Evolutionary conservation across 2,888 invertebrate genomes (phyloP).

Genomic region (Melinopterus prodromus): DNA sequence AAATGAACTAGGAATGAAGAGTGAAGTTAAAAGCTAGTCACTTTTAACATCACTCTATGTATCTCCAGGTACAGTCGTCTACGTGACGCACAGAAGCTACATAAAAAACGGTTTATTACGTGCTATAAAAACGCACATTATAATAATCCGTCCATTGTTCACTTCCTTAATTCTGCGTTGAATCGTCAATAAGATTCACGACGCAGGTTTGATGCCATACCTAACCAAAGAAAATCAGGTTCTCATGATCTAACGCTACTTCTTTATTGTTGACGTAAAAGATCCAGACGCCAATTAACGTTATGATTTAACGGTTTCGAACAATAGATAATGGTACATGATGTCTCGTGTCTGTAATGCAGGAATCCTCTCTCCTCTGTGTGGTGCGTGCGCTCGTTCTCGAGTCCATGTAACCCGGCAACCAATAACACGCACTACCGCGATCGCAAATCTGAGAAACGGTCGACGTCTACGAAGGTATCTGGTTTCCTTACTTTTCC

Average conservation of each 20-base stretch:
- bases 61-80: too few relatives aligned
- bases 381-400: not conserved
- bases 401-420: not conserved
- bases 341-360: not conserved
- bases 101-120: not conserved
- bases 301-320: not conserved
- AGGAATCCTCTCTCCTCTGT: not conserved
- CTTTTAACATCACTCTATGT: too few relatives aligned
- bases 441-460: slow-evolving; percentile 24
- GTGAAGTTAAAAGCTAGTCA: too few relatives aligned
- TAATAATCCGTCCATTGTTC: not conserved
- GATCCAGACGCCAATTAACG: not conserved
- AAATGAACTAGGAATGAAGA: too few relatives aligned
- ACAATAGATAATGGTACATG: not conserved
- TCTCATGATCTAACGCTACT: not conserved
- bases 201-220: not conserved
- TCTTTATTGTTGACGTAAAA: not conserved
- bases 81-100: not conserved
- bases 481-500: slow-evolving; percentile 26
- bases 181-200: not conserved
- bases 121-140: not conserved
- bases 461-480: slow-evolving; percentile 10
- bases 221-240: not conserved
- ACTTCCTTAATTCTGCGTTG: not conserved
- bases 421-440: slow-evolving; percentile 23